Conservation (phyloP, 2,888 invertebrate species). For the Choristoneura rosaceana region DNA sequence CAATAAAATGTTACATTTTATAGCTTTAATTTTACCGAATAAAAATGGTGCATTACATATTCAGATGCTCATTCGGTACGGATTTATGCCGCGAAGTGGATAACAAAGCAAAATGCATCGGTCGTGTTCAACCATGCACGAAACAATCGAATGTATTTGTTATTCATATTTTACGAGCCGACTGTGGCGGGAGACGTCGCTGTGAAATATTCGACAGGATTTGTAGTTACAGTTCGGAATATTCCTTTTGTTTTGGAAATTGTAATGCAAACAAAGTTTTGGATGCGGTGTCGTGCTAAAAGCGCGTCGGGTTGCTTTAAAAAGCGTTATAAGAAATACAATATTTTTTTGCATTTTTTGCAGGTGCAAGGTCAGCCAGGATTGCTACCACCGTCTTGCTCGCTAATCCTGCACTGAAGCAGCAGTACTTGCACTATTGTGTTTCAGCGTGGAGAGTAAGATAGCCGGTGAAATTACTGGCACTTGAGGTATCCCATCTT, state of each 20-base stretch:
- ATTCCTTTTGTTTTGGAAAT: constrained; percentile 14
- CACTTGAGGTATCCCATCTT: too few species aligned
- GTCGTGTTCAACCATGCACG: constrained; percentile 45
- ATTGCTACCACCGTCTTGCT: too few species aligned
- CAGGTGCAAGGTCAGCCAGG: too few species aligned
- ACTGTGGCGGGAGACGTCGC: constrained; percentile 34
- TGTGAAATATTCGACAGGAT: constrained; percentile 36
- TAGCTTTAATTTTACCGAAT: constrained; percentile 29
- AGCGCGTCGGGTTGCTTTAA: too few species aligned
- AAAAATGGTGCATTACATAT: constrained; percentile 33
- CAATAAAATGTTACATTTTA: constrained; percentile 32
- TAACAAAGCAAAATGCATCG: constrained; percentile 43
- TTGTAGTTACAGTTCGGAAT: constrained; percentile 11
- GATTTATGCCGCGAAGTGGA: constrained; percentile 36
- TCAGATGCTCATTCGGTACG: constrained; percentile 23
- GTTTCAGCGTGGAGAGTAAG: too few species aligned
- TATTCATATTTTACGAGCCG: constrained; percentile 55
- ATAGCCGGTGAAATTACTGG: too few species aligned
- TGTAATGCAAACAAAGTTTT: background rate
- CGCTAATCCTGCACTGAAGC: too few species aligned
- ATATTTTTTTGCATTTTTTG: too few species aligned
- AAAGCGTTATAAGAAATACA: too few species aligned
- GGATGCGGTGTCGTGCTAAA: background rate
- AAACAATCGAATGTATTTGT: constrained; percentile 58
- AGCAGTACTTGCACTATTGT: too few species aligned